These are phyloP conservation scores for Rhombomys opimus DNA, from an alignment of 2,113 vertebrate genomes.

Conservation along the genomic window DNA sequence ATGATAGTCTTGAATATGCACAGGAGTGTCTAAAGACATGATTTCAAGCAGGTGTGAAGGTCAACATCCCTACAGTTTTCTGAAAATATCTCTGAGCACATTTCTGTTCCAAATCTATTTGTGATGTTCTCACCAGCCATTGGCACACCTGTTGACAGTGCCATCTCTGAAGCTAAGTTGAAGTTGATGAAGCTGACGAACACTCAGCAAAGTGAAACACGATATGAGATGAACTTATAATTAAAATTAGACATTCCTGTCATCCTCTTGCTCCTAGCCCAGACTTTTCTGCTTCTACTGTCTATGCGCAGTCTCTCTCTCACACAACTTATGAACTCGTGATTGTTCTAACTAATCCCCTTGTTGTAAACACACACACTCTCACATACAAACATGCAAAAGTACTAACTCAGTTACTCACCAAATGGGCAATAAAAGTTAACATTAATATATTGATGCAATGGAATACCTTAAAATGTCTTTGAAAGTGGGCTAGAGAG, in stretches of 20 bases:
- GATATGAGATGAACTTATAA: background rate
- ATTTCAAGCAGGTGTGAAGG: background rate
- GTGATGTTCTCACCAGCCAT: background rate
- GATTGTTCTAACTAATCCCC: background rate
- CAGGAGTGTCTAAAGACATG: background rate
- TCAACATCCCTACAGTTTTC: background rate
- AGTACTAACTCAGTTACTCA: background rate
- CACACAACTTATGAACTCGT: background rate
- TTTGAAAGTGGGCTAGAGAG: background rate
- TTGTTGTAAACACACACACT: too few relatives aligned
- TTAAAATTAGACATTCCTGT: background rate
- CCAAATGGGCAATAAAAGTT: background rate
- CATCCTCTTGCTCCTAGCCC: background rate
- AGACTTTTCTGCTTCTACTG: background rate
- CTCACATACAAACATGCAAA: background rate
- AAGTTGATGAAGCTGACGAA: background rate
- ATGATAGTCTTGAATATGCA: background rate
- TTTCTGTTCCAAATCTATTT: background rate
- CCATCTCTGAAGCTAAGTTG: too few relatives aligned
- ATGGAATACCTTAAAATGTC: background rate
- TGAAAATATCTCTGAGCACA: background rate
- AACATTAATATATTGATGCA: background rate
- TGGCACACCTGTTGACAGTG: background rate
- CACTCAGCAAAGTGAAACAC: background rate
- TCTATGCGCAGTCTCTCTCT: background rate